Evolutionary conservation across 2,888 invertebrate genomes (phyloP).

Genomic region (Gonocerus acuteangulatus): DNA sequence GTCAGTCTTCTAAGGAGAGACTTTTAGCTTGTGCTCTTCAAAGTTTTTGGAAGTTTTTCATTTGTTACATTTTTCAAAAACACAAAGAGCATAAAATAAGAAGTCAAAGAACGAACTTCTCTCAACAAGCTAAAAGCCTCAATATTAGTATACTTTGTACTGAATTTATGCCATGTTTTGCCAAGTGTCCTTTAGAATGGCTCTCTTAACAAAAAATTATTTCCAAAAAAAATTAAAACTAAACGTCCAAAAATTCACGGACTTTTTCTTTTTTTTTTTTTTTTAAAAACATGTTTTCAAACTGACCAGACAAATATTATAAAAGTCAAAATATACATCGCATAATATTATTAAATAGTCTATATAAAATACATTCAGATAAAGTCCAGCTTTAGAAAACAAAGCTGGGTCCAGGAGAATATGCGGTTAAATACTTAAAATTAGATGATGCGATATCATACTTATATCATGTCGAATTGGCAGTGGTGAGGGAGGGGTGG

Average conservation of each 20-base stretch:
- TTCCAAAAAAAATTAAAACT: not conserved
- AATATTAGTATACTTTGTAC: slow-evolving; percentile 29
- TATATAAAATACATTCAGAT: not conserved
- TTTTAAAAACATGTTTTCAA: too few relatives aligned
- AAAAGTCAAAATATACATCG: slow-evolving; percentile 9
- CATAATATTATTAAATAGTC: not conserved
- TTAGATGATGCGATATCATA: slow-evolving; percentile 4
- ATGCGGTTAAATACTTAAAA: slow-evolving; percentile 11
- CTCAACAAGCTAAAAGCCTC: not conserved
- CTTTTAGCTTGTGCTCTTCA: not conserved
- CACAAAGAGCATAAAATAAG: too few relatives aligned
- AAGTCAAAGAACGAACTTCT: not conserved
- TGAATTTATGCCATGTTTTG: slow-evolving; percentile 28
- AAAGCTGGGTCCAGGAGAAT: not conserved
- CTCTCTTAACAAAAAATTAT: slow-evolving; percentile 26
- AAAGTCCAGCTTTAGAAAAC: slow-evolving; percentile 1
- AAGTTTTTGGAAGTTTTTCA: slow-evolving; percentile 6
- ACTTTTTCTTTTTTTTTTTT: too few relatives aligned
- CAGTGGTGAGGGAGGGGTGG: slow-evolving; percentile 7
- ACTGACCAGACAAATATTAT: too few relatives aligned
- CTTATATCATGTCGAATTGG: slow-evolving; percentile 26
- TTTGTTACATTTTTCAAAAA: too few relatives aligned
- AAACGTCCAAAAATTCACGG: not conserved
- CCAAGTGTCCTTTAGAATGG: slow-evolving; percentile 8
- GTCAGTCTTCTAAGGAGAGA: slow-evolving; percentile 25